Percentiles rank a stretch among this genome's conserved stretches.
Conservation (phyloP, 2,797 vertebrate species). For the Danio tinwini region DNA sequence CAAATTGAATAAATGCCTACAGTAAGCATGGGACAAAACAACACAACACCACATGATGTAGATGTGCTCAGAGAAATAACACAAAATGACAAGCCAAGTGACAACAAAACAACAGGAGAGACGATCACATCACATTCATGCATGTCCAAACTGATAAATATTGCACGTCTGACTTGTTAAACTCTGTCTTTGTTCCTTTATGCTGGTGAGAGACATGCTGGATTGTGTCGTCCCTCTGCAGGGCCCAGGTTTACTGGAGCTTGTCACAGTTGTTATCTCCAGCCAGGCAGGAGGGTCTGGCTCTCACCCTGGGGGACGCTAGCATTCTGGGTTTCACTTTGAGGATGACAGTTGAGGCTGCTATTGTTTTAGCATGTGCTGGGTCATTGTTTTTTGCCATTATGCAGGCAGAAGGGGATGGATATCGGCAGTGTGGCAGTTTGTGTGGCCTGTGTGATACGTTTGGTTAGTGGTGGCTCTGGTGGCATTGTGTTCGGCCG, state of each 20-base stretch:
- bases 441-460: neutral
- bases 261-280: slow-evolving; percentile 55
- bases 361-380: slow-evolving; percentile 27
- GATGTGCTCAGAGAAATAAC: neutral
- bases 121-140: neutral
- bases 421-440: neutral
- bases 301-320: slow-evolving; percentile 15
- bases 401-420: neutral
- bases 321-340: slow-evolving; percentile 25
- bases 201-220: slow-evolving; percentile 32
- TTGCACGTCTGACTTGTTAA: slow-evolving; percentile 30
- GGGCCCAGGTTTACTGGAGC: slow-evolving; percentile 44
- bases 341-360: slow-evolving; percentile 22
- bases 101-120: neutral
- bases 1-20: neutral
- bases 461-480: neutral
- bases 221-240: slow-evolving; percentile 7
- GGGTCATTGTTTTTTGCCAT: slow-evolving; percentile 25
- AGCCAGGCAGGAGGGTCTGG: slow-evolving; percentile 39
- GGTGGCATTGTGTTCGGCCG: neutral
- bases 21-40: slow-evolving; percentile 22
- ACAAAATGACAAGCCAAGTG: neutral
- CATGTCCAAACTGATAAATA: slow-evolving; percentile 39
- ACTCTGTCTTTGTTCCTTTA: slow-evolving; percentile 33
- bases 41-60: slow-evolving; percentile 9